phyloP scores from a whole-genome alignment of 2,888 invertebrate genomes.

The Thymelicus sylvestris region DNA sequence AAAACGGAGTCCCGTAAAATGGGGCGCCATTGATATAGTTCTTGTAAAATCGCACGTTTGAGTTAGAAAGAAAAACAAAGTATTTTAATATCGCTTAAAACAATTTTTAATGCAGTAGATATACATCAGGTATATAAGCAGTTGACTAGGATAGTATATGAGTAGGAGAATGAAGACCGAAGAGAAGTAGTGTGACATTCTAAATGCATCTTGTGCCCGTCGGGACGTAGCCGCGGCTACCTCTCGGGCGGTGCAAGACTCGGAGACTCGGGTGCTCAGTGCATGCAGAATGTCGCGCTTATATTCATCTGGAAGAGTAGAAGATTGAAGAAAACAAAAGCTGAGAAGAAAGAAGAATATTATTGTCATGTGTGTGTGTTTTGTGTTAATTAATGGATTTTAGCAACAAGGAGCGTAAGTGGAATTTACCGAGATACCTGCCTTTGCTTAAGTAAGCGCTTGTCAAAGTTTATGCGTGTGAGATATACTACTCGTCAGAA shows the following conservation, averaged over 20 bases:
- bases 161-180: conserved; percentile 20
- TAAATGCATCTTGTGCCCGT: conserved; percentile 74
- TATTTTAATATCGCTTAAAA: too few species aligned
- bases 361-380: neutral
- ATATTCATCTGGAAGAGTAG: conserved; percentile 40
- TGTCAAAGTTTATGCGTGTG: neutral
- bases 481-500: neutral
- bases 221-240: conserved; percentile 41
- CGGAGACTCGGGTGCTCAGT: conserved; percentile 50
- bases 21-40: too few species aligned
- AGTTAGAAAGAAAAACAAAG: too few species aligned
- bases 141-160: conserved; percentile 20
- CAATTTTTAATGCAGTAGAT: too few species aligned
- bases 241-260: conserved; percentile 53
- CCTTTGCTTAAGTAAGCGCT: too few species aligned
- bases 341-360: conserved; percentile 14
- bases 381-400: neutral
- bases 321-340: neutral
- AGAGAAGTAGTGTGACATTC: conserved; percentile 64
- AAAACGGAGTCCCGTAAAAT: too few species aligned
- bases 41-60: too few species aligned
- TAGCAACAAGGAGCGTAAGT: too few species aligned
- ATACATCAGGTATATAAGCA: too few species aligned
- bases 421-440: too few species aligned
- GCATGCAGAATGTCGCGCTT: conserved; percentile 56